phyloP scores from a whole-genome alignment of 2,113 vertebrate genomes.

The Equus przewalskii region DNA sequence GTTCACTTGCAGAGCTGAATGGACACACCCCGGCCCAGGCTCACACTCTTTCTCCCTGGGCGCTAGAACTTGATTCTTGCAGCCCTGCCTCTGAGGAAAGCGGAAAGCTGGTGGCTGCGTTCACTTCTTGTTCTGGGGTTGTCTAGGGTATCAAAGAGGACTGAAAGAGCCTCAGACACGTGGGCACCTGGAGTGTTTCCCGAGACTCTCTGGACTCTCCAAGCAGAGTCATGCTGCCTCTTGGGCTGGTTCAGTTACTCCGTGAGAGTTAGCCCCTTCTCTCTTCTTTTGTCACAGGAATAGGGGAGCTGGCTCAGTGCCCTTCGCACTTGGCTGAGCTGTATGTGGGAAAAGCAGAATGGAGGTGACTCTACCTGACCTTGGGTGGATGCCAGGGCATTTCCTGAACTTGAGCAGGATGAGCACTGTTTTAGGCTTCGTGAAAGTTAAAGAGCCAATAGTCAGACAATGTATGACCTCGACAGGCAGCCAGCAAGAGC shows the following conservation, averaged over 20 bases:
- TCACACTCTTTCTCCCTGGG: neutral
- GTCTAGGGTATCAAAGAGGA: neutral
- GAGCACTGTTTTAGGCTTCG: neutral
- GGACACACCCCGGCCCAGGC: neutral
- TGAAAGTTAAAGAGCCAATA: neutral
- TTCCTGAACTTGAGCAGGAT: neutral
- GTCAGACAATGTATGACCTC: neutral
- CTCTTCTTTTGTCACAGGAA: neutral
- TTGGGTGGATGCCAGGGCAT: neutral
- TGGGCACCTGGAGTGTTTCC: neutral
- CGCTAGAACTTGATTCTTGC: neutral
- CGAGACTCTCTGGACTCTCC: neutral
- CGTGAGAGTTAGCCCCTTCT: neutral
- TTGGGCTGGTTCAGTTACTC: neutral
- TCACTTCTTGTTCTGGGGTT: neutral
- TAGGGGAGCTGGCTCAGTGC: neutral
- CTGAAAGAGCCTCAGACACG: neutral
- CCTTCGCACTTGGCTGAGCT: neutral
- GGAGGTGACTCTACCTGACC: neutral
- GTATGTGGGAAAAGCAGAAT: neutral
- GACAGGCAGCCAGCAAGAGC: neutral
- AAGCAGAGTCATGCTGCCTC: neutral
- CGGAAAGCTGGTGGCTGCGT: neutral
- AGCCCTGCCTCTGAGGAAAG: neutral
- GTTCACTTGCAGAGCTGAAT: neutral